Percentiles rank a stretch among this genome's conserved stretches.
These are phyloP conservation scores for Oryzias curvinotus DNA, from an alignment of 2,113 vertebrate genomes.

Conservation along the genomic window DNA sequence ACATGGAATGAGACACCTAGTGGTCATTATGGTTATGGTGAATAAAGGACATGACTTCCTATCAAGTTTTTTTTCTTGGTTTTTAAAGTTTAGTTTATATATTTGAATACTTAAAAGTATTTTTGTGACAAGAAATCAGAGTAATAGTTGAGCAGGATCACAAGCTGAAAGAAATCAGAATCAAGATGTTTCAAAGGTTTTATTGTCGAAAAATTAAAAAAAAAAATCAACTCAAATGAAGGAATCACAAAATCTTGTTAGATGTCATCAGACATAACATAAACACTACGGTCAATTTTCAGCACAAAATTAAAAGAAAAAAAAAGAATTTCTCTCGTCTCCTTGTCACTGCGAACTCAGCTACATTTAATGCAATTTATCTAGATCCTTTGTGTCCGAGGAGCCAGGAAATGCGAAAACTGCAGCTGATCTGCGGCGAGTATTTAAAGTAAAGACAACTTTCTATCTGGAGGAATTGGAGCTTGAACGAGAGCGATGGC, in stretches of 20 bases:
- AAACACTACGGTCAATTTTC: not conserved
- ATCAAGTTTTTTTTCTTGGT: too few relatives aligned
- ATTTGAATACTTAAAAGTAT: too few relatives aligned
- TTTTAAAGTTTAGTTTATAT: too few relatives aligned
- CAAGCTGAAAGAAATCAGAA: not conserved
- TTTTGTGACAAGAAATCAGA: too few relatives aligned
- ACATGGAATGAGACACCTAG: slow-evolving; percentile 52
- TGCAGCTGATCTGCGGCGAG: slow-evolving; percentile 8
- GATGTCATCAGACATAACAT: slow-evolving; percentile 13
- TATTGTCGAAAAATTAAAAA: slow-evolving; percentile 65
- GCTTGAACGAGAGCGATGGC: slow-evolving; percentile 95
- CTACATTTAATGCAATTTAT: slow-evolving; percentile 21
- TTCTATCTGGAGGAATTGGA: slow-evolving; percentile 96
- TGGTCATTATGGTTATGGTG: slow-evolving; percentile 11
- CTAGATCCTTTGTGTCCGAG: slow-evolving; percentile 8
- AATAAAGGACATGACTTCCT: too few relatives aligned
- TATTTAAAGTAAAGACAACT: not conserved
- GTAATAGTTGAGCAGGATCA: too few relatives aligned
- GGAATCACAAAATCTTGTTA: slow-evolving; percentile 17
- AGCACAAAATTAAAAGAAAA: slow-evolving; percentile 17
- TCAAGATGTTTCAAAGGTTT: slow-evolving; percentile 32
- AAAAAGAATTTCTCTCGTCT: not conserved
- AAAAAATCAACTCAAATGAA: too few relatives aligned
- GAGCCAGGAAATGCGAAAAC: slow-evolving; percentile 4
- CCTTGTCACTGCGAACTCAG: not conserved